These are phyloP conservation scores for Monopis laevigella DNA, from an alignment of 2,888 invertebrate genomes.

Conservation along the genomic window DNA sequence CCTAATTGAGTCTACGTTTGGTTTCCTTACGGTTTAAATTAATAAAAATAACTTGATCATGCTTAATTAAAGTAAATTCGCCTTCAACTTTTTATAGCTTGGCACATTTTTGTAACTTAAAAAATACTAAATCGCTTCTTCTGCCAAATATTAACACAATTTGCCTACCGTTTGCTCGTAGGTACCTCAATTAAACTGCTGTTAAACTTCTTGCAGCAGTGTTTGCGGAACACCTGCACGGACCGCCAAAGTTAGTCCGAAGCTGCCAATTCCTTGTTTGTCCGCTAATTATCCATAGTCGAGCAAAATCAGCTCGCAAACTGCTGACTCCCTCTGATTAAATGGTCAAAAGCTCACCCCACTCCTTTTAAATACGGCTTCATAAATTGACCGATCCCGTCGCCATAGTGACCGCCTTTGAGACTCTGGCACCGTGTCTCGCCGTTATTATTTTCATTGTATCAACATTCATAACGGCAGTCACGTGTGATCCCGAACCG, in stretches of 20 bases:
- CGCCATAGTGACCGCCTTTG: constrained; percentile 53
- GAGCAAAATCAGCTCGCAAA: constrained; percentile 46
- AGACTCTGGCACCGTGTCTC: constrained; percentile 23
- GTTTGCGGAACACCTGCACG: constrained; percentile 61
- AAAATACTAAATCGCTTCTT: constrained; percentile 22
- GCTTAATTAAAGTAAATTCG: too few relatives aligned
- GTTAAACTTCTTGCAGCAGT: constrained; percentile 64
- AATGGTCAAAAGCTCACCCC: constrained; percentile 57
- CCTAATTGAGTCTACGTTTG: too few relatives aligned
- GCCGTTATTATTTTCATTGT: constrained; percentile 55
- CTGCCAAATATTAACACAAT: constrained; percentile 52
- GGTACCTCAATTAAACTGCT: constrained; percentile 63
- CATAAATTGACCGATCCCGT: constrained; percentile 36
- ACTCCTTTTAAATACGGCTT: constrained; percentile 45
- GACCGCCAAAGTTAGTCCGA: constrained; percentile 51
- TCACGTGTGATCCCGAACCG: constrained; percentile 47
- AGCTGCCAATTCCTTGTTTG: constrained; percentile 45
- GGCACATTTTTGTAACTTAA: too few relatives aligned
- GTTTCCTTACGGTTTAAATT: too few relatives aligned
- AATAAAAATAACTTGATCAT: too few relatives aligned
- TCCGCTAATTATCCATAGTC: constrained; percentile 58
- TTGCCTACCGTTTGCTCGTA: constrained; percentile 61
- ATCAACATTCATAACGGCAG: constrained; percentile 58
- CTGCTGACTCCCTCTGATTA: constrained; percentile 36
- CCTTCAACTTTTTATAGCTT: too few relatives aligned